A percentile compares a stretch with the other conserved stretches of the same genome.
Evolutionary conservation across 2,888 invertebrate genomes (phyloP).

Genomic region (Leptopterna dolabrata): DNA sequence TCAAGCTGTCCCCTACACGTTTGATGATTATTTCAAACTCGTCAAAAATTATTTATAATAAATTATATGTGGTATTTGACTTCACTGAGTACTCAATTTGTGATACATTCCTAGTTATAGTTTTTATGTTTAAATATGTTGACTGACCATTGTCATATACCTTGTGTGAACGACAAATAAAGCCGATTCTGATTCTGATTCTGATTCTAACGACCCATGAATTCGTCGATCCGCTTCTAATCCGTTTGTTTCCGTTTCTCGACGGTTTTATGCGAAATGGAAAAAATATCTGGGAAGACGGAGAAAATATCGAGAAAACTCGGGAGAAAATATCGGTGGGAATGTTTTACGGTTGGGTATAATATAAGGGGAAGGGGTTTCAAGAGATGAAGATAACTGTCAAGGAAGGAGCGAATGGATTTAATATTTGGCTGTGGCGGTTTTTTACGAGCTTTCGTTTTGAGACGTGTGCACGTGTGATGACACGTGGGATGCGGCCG

Average conservation of each 20-base stretch:
- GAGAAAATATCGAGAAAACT: conserved; percentile 4
- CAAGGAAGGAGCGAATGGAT: conserved; percentile 50
- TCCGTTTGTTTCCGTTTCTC: neutral
- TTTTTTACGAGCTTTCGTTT: conserved; percentile 43
- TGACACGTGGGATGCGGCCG: neutral
- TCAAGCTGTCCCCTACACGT: too few relatives aligned
- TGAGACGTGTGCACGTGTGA: conserved; percentile 36
- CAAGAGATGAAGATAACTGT: conserved; percentile 45
- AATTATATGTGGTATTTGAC: too few relatives aligned
- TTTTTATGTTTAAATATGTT: too few relatives aligned
- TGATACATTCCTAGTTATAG: too few relatives aligned
- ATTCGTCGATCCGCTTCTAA: neutral
- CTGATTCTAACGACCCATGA: neutral
- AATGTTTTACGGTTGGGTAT: neutral
- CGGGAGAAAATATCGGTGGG: neutral
- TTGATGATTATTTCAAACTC: too few relatives aligned
- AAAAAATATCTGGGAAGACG: neutral
- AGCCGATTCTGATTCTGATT: too few relatives aligned
- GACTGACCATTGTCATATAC: too few relatives aligned
- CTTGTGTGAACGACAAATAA: too few relatives aligned
- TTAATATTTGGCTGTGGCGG: conserved; percentile 53
- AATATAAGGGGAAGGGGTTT: neutral
- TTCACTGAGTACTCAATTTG: too few relatives aligned
- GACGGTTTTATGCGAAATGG: neutral
- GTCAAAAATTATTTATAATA: too few relatives aligned